These are phyloP conservation scores for Liparis tanakae DNA, from an alignment of 2,797 vertebrate genomes.

Conservation along the genomic window DNA sequence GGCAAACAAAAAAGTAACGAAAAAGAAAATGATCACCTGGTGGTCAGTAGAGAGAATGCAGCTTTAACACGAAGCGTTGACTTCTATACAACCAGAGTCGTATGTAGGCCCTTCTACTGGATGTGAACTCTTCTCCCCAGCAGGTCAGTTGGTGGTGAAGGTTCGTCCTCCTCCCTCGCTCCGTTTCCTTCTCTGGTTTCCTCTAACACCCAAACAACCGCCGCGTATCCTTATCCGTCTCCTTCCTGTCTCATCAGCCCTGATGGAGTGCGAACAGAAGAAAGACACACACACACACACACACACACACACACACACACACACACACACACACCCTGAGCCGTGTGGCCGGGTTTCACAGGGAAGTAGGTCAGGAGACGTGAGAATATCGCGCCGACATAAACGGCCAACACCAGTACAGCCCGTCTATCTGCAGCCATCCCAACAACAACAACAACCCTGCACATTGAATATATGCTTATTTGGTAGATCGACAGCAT, in stretches of 20 bases:
- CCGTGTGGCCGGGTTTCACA: slow-evolving; percentile 7
- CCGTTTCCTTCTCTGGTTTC: slow-evolving; percentile 27
- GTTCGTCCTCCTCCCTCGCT: slow-evolving; percentile 2
- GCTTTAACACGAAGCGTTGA: too few relatives aligned
- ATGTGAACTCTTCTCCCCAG: not conserved
- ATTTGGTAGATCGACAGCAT: not conserved
- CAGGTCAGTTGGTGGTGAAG: not conserved
- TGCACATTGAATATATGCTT: not conserved
- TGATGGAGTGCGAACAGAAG: slow-evolving; percentile 32
- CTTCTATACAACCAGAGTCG: too few relatives aligned
- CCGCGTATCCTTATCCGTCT: slow-evolving; percentile 27
- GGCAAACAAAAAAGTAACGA: not conserved
- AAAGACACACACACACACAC: too few relatives aligned
- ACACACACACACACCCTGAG: not conserved
- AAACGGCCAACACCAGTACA: slow-evolving; percentile 39
- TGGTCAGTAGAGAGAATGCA: too few relatives aligned
- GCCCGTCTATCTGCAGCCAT: slow-evolving; percentile 41
- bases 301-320: not conserved
- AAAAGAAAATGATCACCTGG: not conserved
- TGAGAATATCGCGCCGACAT: slow-evolving; percentile 38
- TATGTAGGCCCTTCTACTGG: not conserved
- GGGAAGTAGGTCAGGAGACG: slow-evolving; percentile 56
- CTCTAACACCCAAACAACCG: slow-evolving; percentile 34
- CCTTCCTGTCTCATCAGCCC: slow-evolving; percentile 28
- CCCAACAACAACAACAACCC: slow-evolving; percentile 23